Conservation (phyloP, 2,888 invertebrate species). For the Yponomeuta plumbellus region DNA sequence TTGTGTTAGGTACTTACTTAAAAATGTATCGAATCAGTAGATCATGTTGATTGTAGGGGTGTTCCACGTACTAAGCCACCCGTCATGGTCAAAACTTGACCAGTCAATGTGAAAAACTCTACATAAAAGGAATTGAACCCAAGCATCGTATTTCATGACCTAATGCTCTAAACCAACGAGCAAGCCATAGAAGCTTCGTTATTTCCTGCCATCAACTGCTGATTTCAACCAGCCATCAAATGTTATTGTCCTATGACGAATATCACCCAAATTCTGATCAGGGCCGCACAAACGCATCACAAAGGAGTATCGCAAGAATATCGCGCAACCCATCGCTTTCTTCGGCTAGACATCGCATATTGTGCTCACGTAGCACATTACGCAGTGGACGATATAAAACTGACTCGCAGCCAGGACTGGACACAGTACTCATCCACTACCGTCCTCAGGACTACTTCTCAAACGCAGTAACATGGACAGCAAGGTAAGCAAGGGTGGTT, state of each 20-base stretch:
- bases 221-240: not conserved
- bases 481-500: constrained; percentile 55
- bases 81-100: no score
- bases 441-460: constrained; percentile 26
- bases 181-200: no score
- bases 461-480: constrained; percentile 65
- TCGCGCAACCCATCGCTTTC: constrained; percentile 65
- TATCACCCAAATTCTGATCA: not conserved
- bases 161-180: no score
- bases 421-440: constrained; percentile 22
- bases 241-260: not conserved
- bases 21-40: no score
- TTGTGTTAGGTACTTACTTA: no score
- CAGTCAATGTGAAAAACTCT: no score
- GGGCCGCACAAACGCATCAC: not conserved
- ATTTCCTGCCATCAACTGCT: no score
- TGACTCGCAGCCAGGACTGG: constrained; percentile 26
- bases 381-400: constrained; percentile 66
- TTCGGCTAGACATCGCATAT: constrained; percentile 47
- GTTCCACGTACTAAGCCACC: no score
- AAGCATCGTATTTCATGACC: no score
- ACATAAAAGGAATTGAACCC: no score
- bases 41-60: no score
- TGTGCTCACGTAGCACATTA: constrained; percentile 63
- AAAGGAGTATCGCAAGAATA: constrained; percentile 42